phyloP scores from a whole-genome alignment of 35 echinoderm and acorn worm species.

The Apostichopus californicus region DNA sequence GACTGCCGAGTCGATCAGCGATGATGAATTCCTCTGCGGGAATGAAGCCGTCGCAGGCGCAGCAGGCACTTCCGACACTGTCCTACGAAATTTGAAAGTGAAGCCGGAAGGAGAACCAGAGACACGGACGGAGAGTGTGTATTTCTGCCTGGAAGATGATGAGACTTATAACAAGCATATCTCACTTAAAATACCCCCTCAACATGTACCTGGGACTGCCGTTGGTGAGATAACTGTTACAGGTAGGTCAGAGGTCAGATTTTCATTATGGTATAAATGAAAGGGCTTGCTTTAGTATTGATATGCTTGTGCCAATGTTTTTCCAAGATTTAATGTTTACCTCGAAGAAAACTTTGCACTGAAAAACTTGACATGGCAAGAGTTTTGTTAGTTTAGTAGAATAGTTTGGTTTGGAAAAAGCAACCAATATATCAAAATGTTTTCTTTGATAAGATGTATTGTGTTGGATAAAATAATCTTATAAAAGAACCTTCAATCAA shows the following conservation, averaged over 20 bases:
- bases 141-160: slow-evolving; percentile 42
- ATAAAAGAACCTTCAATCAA: no score
- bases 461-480: no score
- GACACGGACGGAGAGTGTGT: slow-evolving; percentile 9
- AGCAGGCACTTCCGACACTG: background rate
- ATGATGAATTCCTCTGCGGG: slow-evolving; percentile 36
- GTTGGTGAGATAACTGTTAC: slow-evolving; percentile 37
- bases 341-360: no score
- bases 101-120: slow-evolving; percentile 46
- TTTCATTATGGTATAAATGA: no score
- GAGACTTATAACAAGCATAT: background rate
- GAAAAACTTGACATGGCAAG: no score
- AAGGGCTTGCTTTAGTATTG: no score
- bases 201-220: background rate
- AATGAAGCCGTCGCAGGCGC: slow-evolving; percentile 1
- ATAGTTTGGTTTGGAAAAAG: no score
- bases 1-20: slow-evolving; percentile 8
- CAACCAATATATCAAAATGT: no score
- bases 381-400: no score
- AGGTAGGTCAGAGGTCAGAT: slow-evolving; percentile 10
- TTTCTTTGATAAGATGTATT: no score
- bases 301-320: no score
- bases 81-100: background rate
- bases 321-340: no score
- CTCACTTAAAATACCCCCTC: background rate